Evolutionary conservation across 2,797 vertebrate genomes (phyloP).

Genomic region (Chaetodon trifasciatus): DNA sequence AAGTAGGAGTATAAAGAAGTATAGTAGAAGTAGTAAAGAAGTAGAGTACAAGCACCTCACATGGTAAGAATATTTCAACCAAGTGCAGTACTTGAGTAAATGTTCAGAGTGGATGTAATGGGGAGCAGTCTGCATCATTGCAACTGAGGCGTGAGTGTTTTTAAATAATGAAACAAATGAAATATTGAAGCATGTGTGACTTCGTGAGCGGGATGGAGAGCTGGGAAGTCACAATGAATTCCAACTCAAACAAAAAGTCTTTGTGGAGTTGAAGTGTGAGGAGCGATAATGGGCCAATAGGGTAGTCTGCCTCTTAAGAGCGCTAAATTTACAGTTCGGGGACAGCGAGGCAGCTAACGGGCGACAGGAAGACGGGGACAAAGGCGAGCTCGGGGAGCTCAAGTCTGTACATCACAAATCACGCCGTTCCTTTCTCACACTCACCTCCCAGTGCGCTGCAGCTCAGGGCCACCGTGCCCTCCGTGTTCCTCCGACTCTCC

Average conservation of each 20-base stretch:
- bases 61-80: background rate
- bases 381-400: conserved; percentile 33
- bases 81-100: background rate
- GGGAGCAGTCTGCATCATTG: conserved; percentile 15
- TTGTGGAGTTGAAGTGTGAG: conserved; percentile 43
- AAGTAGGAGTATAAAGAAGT: background rate
- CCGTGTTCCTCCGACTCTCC: conserved; percentile 91
- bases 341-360: conserved; percentile 33
- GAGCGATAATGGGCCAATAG: conserved; percentile 43
- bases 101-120: background rate
- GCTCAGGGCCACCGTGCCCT: conserved; percentile 95
- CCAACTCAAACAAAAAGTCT: conserved; percentile 31
- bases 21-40: background rate
- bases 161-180: conserved; percentile 21
- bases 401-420: conserved; percentile 9
- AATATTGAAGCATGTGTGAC: conserved; percentile 19
- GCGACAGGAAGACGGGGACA: conserved; percentile 42
- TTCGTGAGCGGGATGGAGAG: background rate
- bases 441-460: conserved; percentile 96
- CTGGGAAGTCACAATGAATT: conserved; percentile 13
- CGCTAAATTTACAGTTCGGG: conserved; percentile 48
- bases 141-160: background rate
- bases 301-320: conserved; percentile 28
- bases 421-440: conserved; percentile 49
- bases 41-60: too few species aligned